Base-by-base conservation (phyloP, 2,888 invertebrate species). In the Sialis fuliginosa region DNA sequence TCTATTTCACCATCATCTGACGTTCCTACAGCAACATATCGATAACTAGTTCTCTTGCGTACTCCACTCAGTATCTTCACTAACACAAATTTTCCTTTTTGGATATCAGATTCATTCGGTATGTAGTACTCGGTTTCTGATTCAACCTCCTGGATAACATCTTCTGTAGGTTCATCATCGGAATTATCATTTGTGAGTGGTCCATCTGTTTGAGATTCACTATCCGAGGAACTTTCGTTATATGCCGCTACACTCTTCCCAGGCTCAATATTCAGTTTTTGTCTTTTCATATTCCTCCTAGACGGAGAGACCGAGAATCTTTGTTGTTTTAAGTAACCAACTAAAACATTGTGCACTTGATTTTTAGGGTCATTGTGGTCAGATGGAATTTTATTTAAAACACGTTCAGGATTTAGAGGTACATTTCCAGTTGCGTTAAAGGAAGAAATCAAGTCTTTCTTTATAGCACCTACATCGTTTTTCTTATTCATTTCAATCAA, bases 151-250 rank as follows among this genome's bases (percentile, higher is more conserved):
- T 47, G 22, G 9, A 13, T 35, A 8, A 9, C 37, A 33, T 45
- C 46, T 43, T 45, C 45, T 6, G 48, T 12, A 22, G 46, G 35
- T 33, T 49, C 44, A 41, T 51, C 44, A 46, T 52, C 50, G 10
- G 49, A 50, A 42, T 48, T 44, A 35, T 52, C 51, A 35, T 49
- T 49, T 32, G 48, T 51, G 34, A 49, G 8, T 30, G 49, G 39
- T 13, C 45, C 48, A 45, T 51, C 13, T 22, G 22, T 22, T 22
- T 52, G 49, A 31, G 35, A 50, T 39, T 52, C 52, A 34, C 52
- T 50, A 6, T 6, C 6, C 2, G 6, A 6, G 22, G 44, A 52
- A 30, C 33, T 32, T 31, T 49, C 47, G 39, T 48, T n/a, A n/a
- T n/a, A n/a, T n/a, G n/a, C n/a, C n/a, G n/a, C n/a, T n/a, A n/a